phyloP scores from a whole-genome alignment of 1,140 invertebrate species.

The Lepidostoma basale region DNA sequence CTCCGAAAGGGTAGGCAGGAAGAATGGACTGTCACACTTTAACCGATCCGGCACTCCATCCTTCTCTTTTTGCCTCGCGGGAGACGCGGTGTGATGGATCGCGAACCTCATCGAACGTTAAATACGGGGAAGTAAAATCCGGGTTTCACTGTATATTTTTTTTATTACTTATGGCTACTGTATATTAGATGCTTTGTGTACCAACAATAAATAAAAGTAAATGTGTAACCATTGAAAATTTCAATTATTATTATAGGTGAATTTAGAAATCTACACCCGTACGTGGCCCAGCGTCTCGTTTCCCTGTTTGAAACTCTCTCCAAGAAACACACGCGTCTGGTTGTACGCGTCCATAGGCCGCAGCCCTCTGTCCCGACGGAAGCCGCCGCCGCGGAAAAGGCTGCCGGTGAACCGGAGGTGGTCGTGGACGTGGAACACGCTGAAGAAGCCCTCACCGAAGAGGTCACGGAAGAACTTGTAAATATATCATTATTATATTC shows the following conservation, averaged over 20 bases:
- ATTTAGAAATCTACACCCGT: slow-evolving; percentile 92
- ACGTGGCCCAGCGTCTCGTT: slow-evolving; percentile 92
- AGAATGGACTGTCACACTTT: too few relatives aligned
- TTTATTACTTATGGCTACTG: too few relatives aligned
- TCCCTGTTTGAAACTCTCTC: slow-evolving; percentile 87
- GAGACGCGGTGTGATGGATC: too few relatives aligned
- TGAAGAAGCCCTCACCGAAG: slow-evolving; percentile 38
- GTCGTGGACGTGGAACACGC: slow-evolving; percentile 29
- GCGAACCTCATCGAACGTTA: too few relatives aligned
- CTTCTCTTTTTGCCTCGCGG: too few relatives aligned
- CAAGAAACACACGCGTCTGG: slow-evolving; percentile 37
- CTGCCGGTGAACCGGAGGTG: neutral
- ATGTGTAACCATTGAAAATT: too few relatives aligned
- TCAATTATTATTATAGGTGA: slow-evolving; percentile 69
- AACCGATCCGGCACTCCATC: too few relatives aligned
- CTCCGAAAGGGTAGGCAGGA: too few relatives aligned
- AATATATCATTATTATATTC: neutral
- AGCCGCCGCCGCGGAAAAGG: neutral
- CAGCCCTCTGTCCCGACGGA: slow-evolving; percentile 1
- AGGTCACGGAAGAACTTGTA: slow-evolving; percentile 42
- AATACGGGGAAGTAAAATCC: too few relatives aligned
- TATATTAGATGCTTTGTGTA: too few relatives aligned
- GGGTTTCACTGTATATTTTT: too few relatives aligned
- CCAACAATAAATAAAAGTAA: too few relatives aligned
- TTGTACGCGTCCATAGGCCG: slow-evolving; percentile 29